Evolutionary conservation across 2,797 vertebrate genomes (phyloP).

Genomic region (Rhincodon typus): DNA sequence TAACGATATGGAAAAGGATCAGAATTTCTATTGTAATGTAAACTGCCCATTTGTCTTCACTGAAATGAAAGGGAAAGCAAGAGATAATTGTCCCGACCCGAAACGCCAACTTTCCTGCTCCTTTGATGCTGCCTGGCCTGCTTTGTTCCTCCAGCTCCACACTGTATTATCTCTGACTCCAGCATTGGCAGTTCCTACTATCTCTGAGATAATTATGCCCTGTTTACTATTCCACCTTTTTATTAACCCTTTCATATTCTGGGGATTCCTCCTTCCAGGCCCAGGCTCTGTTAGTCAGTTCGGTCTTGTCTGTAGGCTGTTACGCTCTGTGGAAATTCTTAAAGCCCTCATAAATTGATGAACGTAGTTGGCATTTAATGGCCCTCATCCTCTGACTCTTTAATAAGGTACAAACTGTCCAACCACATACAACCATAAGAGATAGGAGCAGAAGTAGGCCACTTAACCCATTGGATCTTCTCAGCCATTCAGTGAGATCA

Average conservation of each 20-base stretch:
- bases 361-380: neutral
- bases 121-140: too few relatives aligned
- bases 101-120: too few relatives aligned
- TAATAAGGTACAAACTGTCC: neutral
- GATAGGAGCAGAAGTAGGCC: too few relatives aligned
- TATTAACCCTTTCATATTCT: neutral
- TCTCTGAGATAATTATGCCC: too few relatives aligned
- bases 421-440: neutral
- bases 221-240: neutral
- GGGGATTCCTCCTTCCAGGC: neutral
- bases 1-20: neutral
- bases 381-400: neutral
- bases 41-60: neutral
- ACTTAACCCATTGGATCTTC: too few relatives aligned
- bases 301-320: neutral
- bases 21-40: neutral
- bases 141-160: too few relatives aligned
- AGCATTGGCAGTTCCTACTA: too few relatives aligned
- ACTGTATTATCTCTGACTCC: too few relatives aligned
- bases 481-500: too few relatives aligned
- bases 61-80: neutral
- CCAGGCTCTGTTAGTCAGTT: neutral
- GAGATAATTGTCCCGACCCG: too few relatives aligned
- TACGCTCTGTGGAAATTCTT: neutral
- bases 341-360: neutral